A percentile compares a stretch with the other conserved stretches of the same genome.
Evolutionary conservation across 92 coral and sea anemone species (phyloP).

Genomic region (Zoanthus gigantus): DNA sequence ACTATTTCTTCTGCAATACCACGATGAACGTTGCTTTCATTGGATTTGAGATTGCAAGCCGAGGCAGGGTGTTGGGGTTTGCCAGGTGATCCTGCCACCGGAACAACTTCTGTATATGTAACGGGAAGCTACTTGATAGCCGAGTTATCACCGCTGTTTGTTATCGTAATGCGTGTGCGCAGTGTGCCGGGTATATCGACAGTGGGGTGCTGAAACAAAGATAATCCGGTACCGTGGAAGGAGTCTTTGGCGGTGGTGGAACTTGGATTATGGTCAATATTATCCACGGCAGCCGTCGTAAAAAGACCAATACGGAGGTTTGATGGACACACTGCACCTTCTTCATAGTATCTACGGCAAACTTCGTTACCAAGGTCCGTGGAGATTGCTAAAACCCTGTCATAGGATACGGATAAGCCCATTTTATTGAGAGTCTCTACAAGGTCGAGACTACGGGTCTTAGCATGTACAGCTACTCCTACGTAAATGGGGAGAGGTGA

Average conservation of each 20-base stretch:
- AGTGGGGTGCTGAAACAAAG: conserved; percentile 71
- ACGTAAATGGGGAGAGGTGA: too few species aligned
- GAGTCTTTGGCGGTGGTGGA: conserved; percentile 2
- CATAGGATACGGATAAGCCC: conserved; percentile 71
- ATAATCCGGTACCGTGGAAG: conserved; percentile 46
- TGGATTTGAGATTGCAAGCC: conserved; percentile 52
- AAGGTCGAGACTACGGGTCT: too few species aligned
- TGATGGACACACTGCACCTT: conserved; percentile 74
- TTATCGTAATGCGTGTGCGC: conserved; percentile 24
- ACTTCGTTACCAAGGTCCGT: conserved; percentile 48
- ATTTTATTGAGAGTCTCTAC: conserved; percentile 51
- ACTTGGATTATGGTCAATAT: too few species aligned
- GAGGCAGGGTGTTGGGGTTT: conserved; percentile 53
- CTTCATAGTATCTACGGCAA: conserved; percentile 2
- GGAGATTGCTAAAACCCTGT: conserved; percentile 66
- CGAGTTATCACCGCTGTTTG: neutral
- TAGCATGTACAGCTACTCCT: too few species aligned
- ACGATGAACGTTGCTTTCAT: conserved; percentile 52
- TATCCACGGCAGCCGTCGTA: conserved; percentile 52
- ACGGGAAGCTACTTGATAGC: neutral
- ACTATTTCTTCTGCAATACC: neutral
- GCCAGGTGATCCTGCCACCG: neutral
- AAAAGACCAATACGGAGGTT: conserved; percentile 6
- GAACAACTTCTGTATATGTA: too few species aligned
- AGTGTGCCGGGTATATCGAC: conserved; percentile 59